A percentile compares a stretch with the other conserved stretches of the same genome.
phyloP scores from a whole-genome alignment of 2,888 invertebrate species.

The Andrena bucephala region DNA sequence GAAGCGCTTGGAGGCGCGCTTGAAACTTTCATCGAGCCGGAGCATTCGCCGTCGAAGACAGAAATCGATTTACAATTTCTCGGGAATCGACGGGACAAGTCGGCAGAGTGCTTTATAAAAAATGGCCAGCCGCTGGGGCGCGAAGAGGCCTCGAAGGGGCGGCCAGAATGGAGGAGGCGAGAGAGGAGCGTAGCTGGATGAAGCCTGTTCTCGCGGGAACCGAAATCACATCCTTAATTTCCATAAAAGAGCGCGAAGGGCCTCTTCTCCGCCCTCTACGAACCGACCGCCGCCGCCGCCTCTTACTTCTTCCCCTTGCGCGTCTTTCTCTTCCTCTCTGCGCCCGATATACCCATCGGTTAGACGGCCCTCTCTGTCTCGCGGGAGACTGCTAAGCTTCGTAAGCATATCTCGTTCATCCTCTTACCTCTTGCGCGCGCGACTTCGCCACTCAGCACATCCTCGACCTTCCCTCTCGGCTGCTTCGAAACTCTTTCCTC shows the following conservation, averaged over 20 bases:
- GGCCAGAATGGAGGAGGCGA: constrained; percentile 16
- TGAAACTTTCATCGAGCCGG: too few relatives aligned
- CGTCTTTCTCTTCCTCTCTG: neutral
- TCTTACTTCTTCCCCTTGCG: neutral
- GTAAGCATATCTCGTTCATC: constrained; percentile 78
- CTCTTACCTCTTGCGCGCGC: constrained; percentile 61
- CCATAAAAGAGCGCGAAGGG: constrained; percentile 72
- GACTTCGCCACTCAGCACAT: constrained; percentile 65
- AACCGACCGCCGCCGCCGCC: neutral
- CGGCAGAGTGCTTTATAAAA: constrained; percentile 45
- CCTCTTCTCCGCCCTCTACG: constrained; percentile 35
- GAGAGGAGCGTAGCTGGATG: constrained; percentile 33
- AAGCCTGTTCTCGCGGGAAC: constrained; percentile 64
- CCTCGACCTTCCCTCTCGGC: constrained; percentile 42
- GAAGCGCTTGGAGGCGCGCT: too few relatives aligned
- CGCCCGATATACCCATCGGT: neutral
- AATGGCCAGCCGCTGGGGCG: constrained; percentile 45
- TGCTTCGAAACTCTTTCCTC: constrained; percentile 17
- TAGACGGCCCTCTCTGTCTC: constrained; percentile 39
- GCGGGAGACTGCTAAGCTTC: constrained; percentile 73
- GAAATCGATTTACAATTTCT: constrained; percentile 54
- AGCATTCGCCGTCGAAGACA: too few relatives aligned
- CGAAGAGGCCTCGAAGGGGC: constrained; percentile 44
- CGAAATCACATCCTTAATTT: constrained; percentile 79
- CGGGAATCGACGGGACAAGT: constrained; percentile 25